Evolutionary conservation across 2,113 vertebrate genomes (phyloP).

Genomic region (Motacilla alba): DNA sequence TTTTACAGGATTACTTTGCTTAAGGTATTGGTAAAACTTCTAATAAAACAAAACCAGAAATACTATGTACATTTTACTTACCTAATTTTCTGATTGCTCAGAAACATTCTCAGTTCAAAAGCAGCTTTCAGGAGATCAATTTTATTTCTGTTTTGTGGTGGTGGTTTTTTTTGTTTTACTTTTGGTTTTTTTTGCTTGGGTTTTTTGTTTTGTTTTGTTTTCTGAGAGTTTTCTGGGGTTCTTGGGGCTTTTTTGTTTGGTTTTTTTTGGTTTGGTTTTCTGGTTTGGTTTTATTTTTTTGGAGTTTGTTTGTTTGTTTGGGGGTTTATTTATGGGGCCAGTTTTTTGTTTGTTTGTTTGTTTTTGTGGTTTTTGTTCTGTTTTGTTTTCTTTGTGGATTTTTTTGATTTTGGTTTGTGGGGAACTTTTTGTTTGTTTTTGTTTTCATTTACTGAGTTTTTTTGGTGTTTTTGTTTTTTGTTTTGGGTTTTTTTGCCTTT

Average conservation of each 20-base stretch:
- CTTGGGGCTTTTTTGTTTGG: background rate
- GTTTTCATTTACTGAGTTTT: background rate
- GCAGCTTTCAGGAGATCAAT: rapidly evolving
- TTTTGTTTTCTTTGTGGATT: background rate
- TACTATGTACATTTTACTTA: background rate
- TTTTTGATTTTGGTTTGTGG: background rate
- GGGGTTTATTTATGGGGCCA: too few relatives aligned
- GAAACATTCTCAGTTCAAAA: background rate
- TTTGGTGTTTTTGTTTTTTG: background rate
- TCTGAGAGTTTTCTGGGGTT: too few relatives aligned
- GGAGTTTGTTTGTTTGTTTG: background rate
- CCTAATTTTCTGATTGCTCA: background rate
- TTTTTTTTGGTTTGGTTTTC: background rate
- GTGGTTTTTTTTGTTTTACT: too few relatives aligned
- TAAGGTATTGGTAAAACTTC: background rate
- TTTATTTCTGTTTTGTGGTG: rapidly evolving
- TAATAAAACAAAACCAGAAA: background rate
- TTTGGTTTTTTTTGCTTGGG: background rate
- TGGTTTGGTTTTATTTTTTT: background rate
- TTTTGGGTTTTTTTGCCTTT: background rate
- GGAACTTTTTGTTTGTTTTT: too few relatives aligned
- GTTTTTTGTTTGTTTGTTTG: too few relatives aligned
- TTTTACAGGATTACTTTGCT: background rate
- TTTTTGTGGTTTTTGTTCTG: background rate
- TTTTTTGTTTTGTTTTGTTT: background rate